A percentile compares a stretch with the other conserved stretches of the same genome.
Evolutionary conservation across 1,140 invertebrate species (phyloP).

Genomic region (Pogonomyrmex californicus): DNA sequence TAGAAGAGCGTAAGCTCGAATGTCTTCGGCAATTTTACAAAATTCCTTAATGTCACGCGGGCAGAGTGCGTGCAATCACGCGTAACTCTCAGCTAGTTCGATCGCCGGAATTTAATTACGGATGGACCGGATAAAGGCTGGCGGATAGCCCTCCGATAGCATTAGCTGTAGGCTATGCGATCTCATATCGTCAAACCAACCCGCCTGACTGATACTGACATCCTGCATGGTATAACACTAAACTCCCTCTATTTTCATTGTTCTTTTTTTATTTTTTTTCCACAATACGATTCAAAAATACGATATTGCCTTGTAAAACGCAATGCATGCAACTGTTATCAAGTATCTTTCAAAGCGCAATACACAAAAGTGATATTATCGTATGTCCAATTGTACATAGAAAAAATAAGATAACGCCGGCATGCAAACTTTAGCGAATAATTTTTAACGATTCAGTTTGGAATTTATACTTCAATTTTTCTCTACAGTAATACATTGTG

Average conservation of each 20-base stretch:
- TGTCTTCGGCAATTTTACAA: constrained; percentile 22
- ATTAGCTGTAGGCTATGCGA: constrained; percentile 51
- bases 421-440: background rate
- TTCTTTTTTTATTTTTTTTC: constrained; percentile 8
- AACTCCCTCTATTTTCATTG: constrained; percentile 15
- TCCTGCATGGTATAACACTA: background rate
- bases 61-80: constrained; percentile 61
- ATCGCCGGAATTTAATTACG: constrained; percentile 69
- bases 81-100: constrained; percentile 48
- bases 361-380: background rate
- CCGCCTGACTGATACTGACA: constrained; percentile 6
- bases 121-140: constrained; percentile 42
- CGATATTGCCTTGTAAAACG: constrained; percentile 1
- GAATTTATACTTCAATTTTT: background rate
- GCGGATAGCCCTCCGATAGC: constrained; percentile 30
- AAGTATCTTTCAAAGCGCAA: background rate
- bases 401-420: background rate
- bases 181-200: constrained; percentile 43
- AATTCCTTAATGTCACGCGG: constrained; percentile 53
- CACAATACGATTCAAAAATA: background rate
- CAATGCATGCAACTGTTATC: background rate
- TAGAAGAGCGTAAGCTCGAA: constrained; percentile 6
- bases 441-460: background rate
- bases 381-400: background rate
- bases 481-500: background rate